Conservation (phyloP, 2,113 vertebrate genomes). For the Gopherus flavomarginatus region DNA sequence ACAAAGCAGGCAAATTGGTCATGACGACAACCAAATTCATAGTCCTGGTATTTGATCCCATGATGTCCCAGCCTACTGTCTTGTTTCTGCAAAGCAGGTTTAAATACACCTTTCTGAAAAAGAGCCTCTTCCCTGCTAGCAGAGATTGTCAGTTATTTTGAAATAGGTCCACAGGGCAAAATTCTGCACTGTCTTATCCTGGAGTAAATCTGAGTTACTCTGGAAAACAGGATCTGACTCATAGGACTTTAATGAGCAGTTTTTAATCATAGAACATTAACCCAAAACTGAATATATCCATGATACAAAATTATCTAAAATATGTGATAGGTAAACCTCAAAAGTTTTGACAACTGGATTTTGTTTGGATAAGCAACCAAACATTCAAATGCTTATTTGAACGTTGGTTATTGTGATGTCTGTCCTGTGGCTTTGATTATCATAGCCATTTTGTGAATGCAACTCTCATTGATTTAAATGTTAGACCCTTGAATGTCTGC, state of each 20-base stretch:
- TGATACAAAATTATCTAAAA: background rate
- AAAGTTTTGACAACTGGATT: background rate
- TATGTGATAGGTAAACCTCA: accelerated
- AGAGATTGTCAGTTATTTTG: background rate
- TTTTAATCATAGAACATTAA: background rate
- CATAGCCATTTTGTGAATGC: background rate
- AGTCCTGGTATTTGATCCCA: background rate
- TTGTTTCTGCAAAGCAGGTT: background rate
- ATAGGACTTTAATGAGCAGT: background rate
- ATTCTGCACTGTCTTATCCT: accelerated
- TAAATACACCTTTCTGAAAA: background rate
- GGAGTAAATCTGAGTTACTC: background rate
- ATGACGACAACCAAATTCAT: background rate
- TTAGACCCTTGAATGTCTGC: background rate
- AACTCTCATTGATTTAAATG: accelerated
- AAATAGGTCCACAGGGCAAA: background rate
- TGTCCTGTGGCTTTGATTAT: accelerated
- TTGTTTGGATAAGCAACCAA: accelerated
- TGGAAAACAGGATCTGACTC: background rate
- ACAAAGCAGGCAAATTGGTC: background rate
- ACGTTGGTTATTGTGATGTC: background rate
- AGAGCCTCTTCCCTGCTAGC: background rate
- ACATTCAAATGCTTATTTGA: background rate
- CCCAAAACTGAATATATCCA: accelerated
- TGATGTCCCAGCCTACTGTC: background rate